A percentile compares a stretch with the other conserved stretches of the same genome.
phyloP scores from a whole-genome alignment of 2,797 vertebrate genomes.

The Astyanax mexicanus region DNA sequence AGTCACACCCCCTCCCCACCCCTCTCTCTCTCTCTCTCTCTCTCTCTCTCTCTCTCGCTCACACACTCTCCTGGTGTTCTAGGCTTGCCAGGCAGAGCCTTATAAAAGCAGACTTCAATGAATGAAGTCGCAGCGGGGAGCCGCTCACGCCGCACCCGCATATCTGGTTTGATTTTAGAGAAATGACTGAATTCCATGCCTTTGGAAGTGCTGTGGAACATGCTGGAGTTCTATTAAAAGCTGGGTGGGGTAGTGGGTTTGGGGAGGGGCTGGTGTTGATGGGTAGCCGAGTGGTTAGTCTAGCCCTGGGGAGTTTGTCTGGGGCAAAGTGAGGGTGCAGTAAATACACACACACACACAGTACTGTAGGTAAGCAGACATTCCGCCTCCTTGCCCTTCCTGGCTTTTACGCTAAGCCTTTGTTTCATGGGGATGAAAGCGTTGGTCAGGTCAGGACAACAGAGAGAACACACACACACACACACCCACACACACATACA shows the following conservation, averaged over 20 bases:
- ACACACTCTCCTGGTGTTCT: slow-evolving; percentile 36
- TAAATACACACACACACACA: slow-evolving; percentile 45
- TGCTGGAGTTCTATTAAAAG: slow-evolving; percentile 68
- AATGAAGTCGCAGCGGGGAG: slow-evolving; percentile 75
- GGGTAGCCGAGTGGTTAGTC: slow-evolving; percentile 38
- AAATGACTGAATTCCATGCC: slow-evolving; percentile 69
- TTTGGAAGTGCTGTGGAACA: slow-evolving; percentile 67
- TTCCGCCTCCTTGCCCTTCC: background rate
- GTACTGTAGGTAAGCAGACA: slow-evolving; percentile 52
- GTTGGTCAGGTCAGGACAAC: slow-evolving; percentile 61
- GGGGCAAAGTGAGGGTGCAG: slow-evolving; percentile 34
- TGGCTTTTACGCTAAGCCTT: slow-evolving; percentile 39
- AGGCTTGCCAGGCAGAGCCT: slow-evolving; percentile 72
- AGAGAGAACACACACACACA: slow-evolving; percentile 25
- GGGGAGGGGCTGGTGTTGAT: slow-evolving; percentile 46
- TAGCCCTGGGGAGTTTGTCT: slow-evolving; percentile 46
- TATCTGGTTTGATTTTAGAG: slow-evolving; percentile 77
- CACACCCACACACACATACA: slow-evolving; percentile 32
- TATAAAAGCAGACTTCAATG: slow-evolving; percentile 81
- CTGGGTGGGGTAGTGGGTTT: slow-evolving; percentile 64
- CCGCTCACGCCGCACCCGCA: slow-evolving; percentile 61
- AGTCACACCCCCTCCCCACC: too few relatives aligned
- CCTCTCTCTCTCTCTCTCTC: slow-evolving; percentile 1
- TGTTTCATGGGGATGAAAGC: slow-evolving; percentile 31
- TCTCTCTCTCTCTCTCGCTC: background rate